phyloP scores from a whole-genome alignment of 2,113 vertebrate species.

The Carassius carassius region DNA sequence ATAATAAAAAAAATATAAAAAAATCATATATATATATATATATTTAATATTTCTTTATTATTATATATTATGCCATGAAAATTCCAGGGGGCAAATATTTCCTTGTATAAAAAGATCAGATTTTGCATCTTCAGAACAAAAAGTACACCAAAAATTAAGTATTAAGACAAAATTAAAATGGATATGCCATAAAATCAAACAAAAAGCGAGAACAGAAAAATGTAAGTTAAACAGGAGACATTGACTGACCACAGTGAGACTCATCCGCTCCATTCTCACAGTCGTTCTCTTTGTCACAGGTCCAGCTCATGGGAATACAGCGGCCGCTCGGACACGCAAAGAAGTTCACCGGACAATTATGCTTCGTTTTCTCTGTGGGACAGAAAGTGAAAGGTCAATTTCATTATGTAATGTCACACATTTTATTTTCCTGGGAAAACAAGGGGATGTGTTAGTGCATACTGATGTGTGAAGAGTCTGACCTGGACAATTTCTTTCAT shows the following conservation, averaged over 20 bases:
- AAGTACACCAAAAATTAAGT: neutral
- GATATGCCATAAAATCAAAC: neutral
- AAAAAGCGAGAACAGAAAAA: neutral
- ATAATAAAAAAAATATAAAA: too few relatives aligned
- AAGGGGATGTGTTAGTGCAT: neutral
- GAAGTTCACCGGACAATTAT: conserved; percentile 90
- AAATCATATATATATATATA: too few relatives aligned
- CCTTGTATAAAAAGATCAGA: too few relatives aligned
- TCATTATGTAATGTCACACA: neutral
- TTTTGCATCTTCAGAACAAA: neutral
- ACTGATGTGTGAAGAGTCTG: neutral
- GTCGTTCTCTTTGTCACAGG: conserved; percentile 93
- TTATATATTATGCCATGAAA: too few relatives aligned
- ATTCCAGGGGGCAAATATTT: too few relatives aligned
- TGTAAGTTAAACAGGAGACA: neutral
- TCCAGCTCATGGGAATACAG: conserved; percentile 98
- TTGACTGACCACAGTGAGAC: conserved; percentile 87
- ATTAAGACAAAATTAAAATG: neutral
- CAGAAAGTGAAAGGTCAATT: neutral
- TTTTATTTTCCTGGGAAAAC: neutral
- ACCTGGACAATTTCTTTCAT: conserved; percentile 95
- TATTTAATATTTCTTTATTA: too few relatives aligned
- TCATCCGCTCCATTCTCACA: conserved; percentile 94
- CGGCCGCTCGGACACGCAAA: conserved; percentile 92
- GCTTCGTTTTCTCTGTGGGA: conserved; percentile 78